A percentile compares a stretch with the other conserved stretches of the same genome.
These are phyloP conservation scores for Tiliacea citrago DNA, from an alignment of 2,888 invertebrate species.

Conservation along the genomic window DNA sequence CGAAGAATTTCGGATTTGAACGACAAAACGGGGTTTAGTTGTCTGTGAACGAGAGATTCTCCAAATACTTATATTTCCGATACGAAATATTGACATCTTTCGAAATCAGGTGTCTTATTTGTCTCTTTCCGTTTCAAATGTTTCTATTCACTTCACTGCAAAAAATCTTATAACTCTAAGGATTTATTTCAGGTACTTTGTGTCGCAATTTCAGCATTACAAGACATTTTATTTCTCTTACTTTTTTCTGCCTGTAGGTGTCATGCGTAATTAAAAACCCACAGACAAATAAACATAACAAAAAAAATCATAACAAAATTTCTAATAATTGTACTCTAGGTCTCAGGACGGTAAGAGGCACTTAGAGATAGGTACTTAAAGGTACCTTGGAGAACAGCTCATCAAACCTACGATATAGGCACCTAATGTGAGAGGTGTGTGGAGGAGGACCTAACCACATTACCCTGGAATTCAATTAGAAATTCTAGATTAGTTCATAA, in stretches of 20 bases:
- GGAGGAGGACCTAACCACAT: not conserved
- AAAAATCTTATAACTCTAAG: not conserved
- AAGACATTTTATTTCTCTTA: not conserved
- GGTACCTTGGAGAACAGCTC: too few species aligned
- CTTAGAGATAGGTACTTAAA: not conserved
- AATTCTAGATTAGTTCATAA: not conserved
- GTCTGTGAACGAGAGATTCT: conserved; percentile 18
- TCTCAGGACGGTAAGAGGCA: not conserved
- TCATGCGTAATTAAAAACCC: too few species aligned
- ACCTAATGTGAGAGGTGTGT: too few species aligned
- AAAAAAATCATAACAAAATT: not conserved
- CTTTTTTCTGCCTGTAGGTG: not conserved
- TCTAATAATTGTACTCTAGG: not conserved
- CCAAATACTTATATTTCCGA: conserved; percentile 53
- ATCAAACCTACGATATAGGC: too few species aligned
- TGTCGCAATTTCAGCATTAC: not conserved
- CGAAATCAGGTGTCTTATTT: conserved; percentile 42
- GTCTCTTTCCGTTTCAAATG: conserved; percentile 34
- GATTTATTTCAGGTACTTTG: conserved; percentile 2
- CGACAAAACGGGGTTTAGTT: conserved; percentile 30
- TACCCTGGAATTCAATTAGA: too few species aligned
- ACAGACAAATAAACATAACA: not conserved
- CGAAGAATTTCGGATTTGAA: conserved; percentile 32
- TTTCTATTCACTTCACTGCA: conserved; percentile 6
- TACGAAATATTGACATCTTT: conserved; percentile 40